Percentiles rank a stretch among this genome's conserved stretches.
Conservation (phyloP, 2,113 vertebrate species). For the Irena cyanogastra region DNA sequence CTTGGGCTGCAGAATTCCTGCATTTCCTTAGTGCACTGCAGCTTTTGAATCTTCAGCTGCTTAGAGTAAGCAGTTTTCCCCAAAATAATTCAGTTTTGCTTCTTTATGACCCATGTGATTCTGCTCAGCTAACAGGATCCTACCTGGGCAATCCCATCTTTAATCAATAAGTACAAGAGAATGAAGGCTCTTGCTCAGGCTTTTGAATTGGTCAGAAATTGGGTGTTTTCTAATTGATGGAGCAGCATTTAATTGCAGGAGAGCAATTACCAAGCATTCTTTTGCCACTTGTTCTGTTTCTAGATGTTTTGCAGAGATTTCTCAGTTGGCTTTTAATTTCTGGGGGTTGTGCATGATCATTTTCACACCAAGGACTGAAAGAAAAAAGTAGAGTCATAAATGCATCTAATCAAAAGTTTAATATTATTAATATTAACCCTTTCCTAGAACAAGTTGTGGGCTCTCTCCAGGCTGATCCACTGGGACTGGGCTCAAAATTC, state of each 20-base stretch:
- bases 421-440: not conserved
- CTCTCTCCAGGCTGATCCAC: not conserved
- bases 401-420: not conserved
- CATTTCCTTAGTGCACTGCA: not conserved
- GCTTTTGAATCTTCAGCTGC: not conserved
- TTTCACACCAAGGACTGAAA: not conserved
- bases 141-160: not conserved
- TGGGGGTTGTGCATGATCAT: not conserved
- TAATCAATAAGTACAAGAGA: not conserved
- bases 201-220: not conserved
- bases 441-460: not conserved
- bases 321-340: not conserved
- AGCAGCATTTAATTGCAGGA: not conserved
- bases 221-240: not conserved
- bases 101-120: not conserved
- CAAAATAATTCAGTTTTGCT: not conserved
- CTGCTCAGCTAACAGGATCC: not conserved
- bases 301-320: not conserved
- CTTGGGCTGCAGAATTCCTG: not conserved
- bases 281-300: not conserved
- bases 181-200: not conserved
- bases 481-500: not conserved
- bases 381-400: not conserved
- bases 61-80: not conserved
- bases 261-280: conserved; percentile 3